Base-by-base conservation (phyloP, 2,888 invertebrate species). In the Pristionchus arcanus region DNA sequence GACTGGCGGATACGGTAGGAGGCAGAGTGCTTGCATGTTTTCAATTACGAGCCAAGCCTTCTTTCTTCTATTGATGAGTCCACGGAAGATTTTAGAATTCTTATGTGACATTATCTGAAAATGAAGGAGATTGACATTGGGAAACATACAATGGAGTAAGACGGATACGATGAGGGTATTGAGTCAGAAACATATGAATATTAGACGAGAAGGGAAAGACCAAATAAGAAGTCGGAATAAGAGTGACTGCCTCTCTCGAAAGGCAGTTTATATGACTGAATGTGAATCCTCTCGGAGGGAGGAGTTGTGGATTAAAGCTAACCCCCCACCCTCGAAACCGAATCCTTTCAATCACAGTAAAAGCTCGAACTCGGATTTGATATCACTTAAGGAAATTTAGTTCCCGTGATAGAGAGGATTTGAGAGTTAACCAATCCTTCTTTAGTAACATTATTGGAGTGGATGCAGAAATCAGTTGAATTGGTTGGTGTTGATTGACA, bases 21-120 rank as follows among this genome's bases (percentile, higher is more conserved):
- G 83, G 28, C 89, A 89, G 42, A 89, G 89, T 0, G 89, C 89
- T 49, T 66, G 89, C 89, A 89, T 89, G 83, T 89, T 89, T 63
- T 89, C 89, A 11, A 89, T 89, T 11, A 89, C 89, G 5, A 89
- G 81, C 89, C 89, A 89, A 15, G 81, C 89, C 83, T 83, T 89
- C 31, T 31, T 59, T 53, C 89, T 37, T 42, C 89, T 59, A 42
- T 21, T 34, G 42, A 89, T 83, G 63, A 89, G 63, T 19, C 42
- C n/a, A 21, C 83, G 89, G 66, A 89, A 89, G 42, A 89, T n/a
- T 0, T 28, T 49, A 19, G 89, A 89, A n/a, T 89, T 31, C 66
- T 89, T 89, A 49, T 59, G 31, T 28, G 89, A 83, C 89, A 89
- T 89, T 9, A n/a, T 25, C 81, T 81, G n/a, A 49, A 37, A 25